Evolutionary conservation across 1,140 invertebrate genomes (phyloP), one percentile per base, ranked within the genome.

Genomic region (Drosophila dunni): DNA sequence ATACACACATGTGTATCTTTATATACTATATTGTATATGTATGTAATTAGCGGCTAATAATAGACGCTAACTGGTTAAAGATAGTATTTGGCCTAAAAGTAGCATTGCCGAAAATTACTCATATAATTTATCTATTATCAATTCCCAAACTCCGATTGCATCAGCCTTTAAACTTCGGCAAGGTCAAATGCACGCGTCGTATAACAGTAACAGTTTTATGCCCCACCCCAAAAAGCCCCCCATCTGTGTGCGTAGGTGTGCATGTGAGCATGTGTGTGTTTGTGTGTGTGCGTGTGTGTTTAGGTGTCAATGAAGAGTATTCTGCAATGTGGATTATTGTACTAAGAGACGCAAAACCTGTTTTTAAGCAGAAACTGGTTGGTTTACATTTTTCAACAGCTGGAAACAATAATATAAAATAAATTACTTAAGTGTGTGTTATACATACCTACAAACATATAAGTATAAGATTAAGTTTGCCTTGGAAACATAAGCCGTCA

Each of bases 141-240:
- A 10, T 7, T 10, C 20, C 20, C 33, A 46, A 61, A 70, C 13
- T 51, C 29, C 36, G 57, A 69, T 74, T 74, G 71, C 71, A 74
- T 74, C 71, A 74, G 71, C 66, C 42, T 74, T 69, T 74, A 74
- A 74, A 74, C 71, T 74, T 74, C 57, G 51, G 48, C 71, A 74
- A 74, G 71, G 71, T 74, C 71, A 74, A 69, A 69, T 69, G 65
- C 65, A 57, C 9, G 58, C 51, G 15, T 11, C 17, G 71, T 74
- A 74, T 74, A 74, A 74, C 71, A 74, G 71, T 69, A 42, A 40
- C 24, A 24, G 11, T 58, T 34, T 34, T 29, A n/a, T 33, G 48
- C 11, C 20, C 10, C 50, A 13, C 9, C 40, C 13, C 40, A 13
- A n/a, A 1, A 8, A 9, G 36, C 40, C 40, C 5, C 38, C 40